These are phyloP conservation scores for Leptinotarsa undecemlineata DNA, from an alignment of 1,140 invertebrate genomes.

Conservation along the genomic window DNA sequence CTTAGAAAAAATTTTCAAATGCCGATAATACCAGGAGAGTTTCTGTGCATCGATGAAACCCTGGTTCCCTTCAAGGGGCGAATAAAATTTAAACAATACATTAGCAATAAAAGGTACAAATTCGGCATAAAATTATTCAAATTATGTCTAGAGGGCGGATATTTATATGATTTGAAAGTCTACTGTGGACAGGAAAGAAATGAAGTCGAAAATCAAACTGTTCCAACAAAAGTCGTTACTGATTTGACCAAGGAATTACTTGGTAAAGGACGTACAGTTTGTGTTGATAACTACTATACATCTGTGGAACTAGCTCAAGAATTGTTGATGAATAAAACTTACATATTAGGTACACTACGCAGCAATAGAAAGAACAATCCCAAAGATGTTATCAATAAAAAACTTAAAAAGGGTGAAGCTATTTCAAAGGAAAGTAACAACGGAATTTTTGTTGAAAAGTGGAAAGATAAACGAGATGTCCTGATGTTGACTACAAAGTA, in stretches of 20 bases:
- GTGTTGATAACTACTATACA: constrained; percentile 57
- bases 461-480: constrained; percentile 52
- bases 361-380: constrained; percentile 45
- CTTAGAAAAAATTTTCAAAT: constrained; percentile 33
- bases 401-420: constrained; percentile 49
- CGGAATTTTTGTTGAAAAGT: constrained; percentile 51
- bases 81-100: constrained; percentile 54
- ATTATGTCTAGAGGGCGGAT: background rate
- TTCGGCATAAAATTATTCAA: constrained; percentile 22
- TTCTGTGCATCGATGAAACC: constrained; percentile 41
- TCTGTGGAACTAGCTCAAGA: constrained; percentile 49
- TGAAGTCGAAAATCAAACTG: constrained; percentile 53
- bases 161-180: constrained; percentile 12
- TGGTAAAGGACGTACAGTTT: constrained; percentile 50
- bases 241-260: constrained; percentile 45
- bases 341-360: constrained; percentile 51
- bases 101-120: constrained; percentile 39
- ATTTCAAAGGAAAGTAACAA: constrained; percentile 49
- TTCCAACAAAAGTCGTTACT: constrained; percentile 44
- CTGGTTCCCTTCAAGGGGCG: constrained; percentile 53
- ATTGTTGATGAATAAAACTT: constrained; percentile 49
- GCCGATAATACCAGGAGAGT: constrained; percentile 27
- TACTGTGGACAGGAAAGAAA: constrained; percentile 32
- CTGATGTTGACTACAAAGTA: constrained; percentile 49
- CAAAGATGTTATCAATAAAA: constrained; percentile 45